A percentile compares a stretch with the other conserved stretches of the same genome.
Conservation (phyloP, 2,113 vertebrate genomes). For the Bombycilla garrulus region DNA sequence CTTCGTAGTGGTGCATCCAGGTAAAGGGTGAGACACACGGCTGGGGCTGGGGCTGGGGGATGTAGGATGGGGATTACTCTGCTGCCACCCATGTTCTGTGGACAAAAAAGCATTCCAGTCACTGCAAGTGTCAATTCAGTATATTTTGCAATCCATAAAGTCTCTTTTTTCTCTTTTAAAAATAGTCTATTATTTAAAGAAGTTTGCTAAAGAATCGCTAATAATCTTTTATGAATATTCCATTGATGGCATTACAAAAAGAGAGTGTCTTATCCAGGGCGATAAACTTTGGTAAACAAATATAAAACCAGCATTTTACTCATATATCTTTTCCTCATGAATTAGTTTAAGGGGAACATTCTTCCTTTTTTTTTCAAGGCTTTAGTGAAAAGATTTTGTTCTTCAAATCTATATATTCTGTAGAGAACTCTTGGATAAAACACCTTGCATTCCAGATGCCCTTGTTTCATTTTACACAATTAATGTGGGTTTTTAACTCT, state of each 20-base stretch:
- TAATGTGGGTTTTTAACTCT: background rate
- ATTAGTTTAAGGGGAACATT: background rate
- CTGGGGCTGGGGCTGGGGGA: conserved; percentile 48
- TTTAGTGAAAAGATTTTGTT: background rate
- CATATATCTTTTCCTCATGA: background rate
- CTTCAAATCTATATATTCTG: background rate
- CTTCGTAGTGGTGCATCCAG: conserved; percentile 53
- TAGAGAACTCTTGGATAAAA: background rate
- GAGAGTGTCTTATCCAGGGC: background rate
- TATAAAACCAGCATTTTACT: background rate
- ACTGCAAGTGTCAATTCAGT: conserved; percentile 29
- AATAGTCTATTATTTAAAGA: background rate
- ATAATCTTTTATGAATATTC: background rate
- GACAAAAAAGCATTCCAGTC: conserved; percentile 55
- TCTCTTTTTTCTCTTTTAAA: background rate
- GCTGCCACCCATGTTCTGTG: conserved; percentile 54
- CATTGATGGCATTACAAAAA: background rate
- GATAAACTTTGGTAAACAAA: background rate
- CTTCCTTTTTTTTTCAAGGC: background rate
- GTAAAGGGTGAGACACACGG: conserved; percentile 45
- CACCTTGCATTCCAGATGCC: background rate
- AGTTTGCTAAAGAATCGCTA: background rate
- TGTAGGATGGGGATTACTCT: conserved; percentile 50
- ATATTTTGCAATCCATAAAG: background rate
- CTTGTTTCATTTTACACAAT: background rate